These are phyloP conservation scores for Lacerta viridis DNA, from an alignment of 2,797 vertebrate genomes.

Conservation along the genomic window DNA sequence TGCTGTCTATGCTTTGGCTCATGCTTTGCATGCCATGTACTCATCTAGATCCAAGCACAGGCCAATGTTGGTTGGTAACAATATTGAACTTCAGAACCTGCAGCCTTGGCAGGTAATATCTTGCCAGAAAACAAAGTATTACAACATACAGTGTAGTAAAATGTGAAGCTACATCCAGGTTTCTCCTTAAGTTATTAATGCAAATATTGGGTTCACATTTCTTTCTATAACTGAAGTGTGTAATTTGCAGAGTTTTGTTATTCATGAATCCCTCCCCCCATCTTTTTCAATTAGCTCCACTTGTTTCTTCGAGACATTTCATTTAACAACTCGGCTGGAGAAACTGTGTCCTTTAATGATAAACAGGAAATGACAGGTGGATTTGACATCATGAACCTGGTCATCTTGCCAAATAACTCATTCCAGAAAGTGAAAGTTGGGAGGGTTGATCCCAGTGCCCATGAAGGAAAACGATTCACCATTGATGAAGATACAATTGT, in stretches of 20 bases:
- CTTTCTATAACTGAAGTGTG: too few relatives aligned
- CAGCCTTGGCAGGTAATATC: conserved; percentile 10
- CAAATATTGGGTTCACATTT: too few relatives aligned
- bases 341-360: neutral
- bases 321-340: conserved; percentile 17
- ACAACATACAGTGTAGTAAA: too few relatives aligned
- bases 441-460: neutral
- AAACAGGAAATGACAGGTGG: neutral
- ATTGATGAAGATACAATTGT: neutral
- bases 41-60: neutral
- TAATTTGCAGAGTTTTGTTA: rapidly evolving
- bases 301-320: neutral
- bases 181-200: too few relatives aligned
- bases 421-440: neutral
- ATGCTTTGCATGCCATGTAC: neutral
- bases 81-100: neutral
- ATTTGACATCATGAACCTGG: neutral
- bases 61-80: rapidly evolving
- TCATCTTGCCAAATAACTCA: neutral
- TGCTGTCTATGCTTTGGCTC: neutral
- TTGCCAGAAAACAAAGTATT: too few relatives aligned
- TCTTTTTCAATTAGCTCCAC: neutral
- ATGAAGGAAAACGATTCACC: neutral
- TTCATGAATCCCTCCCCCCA: too few relatives aligned
- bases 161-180: too few relatives aligned